phyloP scores from a whole-genome alignment of 37 sponge, comb jelly and placozoan genomes.

The Geodia barretti region DNA sequence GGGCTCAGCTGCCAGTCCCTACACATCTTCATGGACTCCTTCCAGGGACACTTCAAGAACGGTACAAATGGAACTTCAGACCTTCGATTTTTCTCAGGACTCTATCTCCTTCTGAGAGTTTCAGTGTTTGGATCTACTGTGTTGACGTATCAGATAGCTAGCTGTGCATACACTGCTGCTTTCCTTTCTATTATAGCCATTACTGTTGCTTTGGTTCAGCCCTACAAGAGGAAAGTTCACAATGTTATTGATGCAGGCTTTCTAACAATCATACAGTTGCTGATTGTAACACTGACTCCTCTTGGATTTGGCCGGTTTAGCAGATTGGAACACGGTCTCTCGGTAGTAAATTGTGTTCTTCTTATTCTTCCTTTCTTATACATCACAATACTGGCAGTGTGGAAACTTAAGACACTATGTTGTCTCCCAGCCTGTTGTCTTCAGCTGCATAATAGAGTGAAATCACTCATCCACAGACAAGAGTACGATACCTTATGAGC shows the following conservation, averaged over 20 bases:
- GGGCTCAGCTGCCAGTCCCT: slow-evolving; percentile 1
- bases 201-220: neutral
- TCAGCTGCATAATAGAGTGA: neutral
- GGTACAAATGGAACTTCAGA: slow-evolving; percentile 34
- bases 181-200: neutral
- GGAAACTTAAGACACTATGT: neutral
- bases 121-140: neutral
- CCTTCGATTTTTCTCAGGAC: slow-evolving; percentile 18
- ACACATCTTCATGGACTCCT: slow-evolving; percentile 10
- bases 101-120: slow-evolving; percentile 3
- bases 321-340: neutral
- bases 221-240: neutral
- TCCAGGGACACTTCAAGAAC: slow-evolving; percentile 26
- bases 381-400: neutral
- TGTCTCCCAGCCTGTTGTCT: neutral
- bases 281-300: neutral
- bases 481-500: too few relatives aligned
- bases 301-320: neutral
- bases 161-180: neutral
- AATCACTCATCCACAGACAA: too few relatives aligned
- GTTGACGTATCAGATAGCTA: neutral
- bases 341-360: too few relatives aligned
- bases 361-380: neutral
- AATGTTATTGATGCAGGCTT: neutral
- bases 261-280: neutral